These are phyloP conservation scores for Oncorhynchus keta DNA, from an alignment of 2,113 vertebrate species.

Conservation along the genomic window DNA sequence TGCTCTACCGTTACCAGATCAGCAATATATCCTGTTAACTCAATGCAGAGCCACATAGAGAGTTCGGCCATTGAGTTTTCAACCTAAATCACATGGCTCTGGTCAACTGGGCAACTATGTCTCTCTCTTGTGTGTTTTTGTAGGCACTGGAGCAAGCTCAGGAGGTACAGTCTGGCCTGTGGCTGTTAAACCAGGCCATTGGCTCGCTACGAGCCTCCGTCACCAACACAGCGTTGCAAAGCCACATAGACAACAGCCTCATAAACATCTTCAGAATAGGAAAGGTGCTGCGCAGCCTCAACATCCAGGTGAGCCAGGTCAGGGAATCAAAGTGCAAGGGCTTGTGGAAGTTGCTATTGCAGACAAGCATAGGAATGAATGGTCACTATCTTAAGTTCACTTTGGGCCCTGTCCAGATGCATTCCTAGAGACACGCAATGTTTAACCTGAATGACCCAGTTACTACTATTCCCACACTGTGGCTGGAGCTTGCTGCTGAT, in stretches of 20 bases:
- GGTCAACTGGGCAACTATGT: not conserved
- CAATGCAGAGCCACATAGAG: not conserved
- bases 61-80: too few relatives aligned
- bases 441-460: too few relatives aligned
- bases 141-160: conserved; percentile 67
- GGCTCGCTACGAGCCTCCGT: conserved; percentile 57
- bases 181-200: conserved; percentile 71
- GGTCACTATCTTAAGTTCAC: too few relatives aligned
- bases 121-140: conserved; percentile 19
- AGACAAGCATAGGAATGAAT: too few relatives aligned
- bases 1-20: not conserved
- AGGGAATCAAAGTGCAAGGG: not conserved
- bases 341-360: too few relatives aligned
- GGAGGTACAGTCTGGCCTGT: conserved; percentile 77
- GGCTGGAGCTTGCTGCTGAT: too few relatives aligned
- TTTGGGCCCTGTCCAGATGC: too few relatives aligned
- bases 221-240: conserved; percentile 64
- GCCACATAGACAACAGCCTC: conserved; percentile 70
- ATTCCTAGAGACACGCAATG: too few relatives aligned
- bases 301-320: conserved; percentile 63
- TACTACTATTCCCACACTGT: too few relatives aligned
- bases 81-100: too few relatives aligned
- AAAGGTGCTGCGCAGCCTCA: conserved; percentile 72
- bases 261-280: conserved; percentile 72
- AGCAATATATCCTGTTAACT: not conserved